phyloP scores from a whole-genome alignment of 2,888 invertebrate species.

The Meteorus cinctellus region DNA sequence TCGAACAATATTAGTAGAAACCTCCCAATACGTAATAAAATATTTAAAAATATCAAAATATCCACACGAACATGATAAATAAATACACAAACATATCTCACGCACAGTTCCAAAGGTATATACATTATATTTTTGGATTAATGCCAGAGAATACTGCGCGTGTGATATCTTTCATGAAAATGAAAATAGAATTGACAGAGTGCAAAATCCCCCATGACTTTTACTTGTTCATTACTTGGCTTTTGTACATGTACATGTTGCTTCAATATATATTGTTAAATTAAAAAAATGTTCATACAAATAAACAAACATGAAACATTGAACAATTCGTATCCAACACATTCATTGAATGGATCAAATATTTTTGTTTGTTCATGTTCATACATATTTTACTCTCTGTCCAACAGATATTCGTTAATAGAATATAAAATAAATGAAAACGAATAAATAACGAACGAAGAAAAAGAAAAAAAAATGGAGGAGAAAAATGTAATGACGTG shows the following conservation, averaged over 20 bases:
- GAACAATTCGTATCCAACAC: too few species aligned
- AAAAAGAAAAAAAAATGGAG: not conserved
- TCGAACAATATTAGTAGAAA: not conserved
- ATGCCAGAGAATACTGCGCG: constrained; percentile 71
- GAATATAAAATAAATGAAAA: not conserved
- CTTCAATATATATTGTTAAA: constrained; percentile 16
- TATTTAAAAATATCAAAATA: not conserved
- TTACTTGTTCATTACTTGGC: constrained; percentile 59
- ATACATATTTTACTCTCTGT: too few species aligned
- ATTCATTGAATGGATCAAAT: too few species aligned
- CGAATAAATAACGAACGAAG: not conserved
- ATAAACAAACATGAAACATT: too few species aligned
- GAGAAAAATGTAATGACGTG: constrained; percentile 39
- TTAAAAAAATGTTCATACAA: constrained; percentile 30
- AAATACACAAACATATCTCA: constrained; percentile 55
- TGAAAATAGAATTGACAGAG: constrained; percentile 68
- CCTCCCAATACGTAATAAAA: constrained; percentile 13
- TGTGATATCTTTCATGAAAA: constrained; percentile 60
- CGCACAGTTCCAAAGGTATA: constrained; percentile 63
- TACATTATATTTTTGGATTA: constrained; percentile 57
- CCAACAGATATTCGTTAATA: not conserved
- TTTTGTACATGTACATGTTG: constrained; percentile 42
- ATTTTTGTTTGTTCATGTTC: too few species aligned
- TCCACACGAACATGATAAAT: constrained; percentile 38
- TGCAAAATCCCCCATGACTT: constrained; percentile 71